Evolutionary conservation across 2,113 vertebrate genomes (phyloP).

Genomic region (Alethe diademata): DNA sequence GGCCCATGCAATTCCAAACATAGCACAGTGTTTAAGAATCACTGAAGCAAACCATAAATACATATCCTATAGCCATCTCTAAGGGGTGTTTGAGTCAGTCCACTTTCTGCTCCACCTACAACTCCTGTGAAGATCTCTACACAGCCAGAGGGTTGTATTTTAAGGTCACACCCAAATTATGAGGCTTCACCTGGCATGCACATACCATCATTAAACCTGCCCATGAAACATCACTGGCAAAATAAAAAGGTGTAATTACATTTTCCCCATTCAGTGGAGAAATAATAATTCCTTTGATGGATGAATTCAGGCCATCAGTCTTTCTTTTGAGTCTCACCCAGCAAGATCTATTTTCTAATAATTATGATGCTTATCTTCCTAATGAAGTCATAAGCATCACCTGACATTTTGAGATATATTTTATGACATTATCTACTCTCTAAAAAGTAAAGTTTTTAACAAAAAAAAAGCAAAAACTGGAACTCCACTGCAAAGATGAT

Average conservation of each 20-base stretch:
- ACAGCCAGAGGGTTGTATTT: constrained; percentile 66
- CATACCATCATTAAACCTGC: constrained; percentile 49
- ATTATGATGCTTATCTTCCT: constrained; percentile 21
- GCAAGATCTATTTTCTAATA: constrained; percentile 24
- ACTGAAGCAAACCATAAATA: constrained; percentile 34
- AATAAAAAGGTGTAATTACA: constrained; percentile 58
- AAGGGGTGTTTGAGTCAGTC: constrained; percentile 38
- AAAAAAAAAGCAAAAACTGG: not conserved
- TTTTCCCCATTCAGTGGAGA: constrained; percentile 49
- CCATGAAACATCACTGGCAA: constrained; percentile 47
- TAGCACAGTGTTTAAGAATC: not conserved
- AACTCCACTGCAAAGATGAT: not conserved
- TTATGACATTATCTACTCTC: not conserved
- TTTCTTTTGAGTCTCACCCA: constrained; percentile 36
- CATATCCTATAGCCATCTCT: constrained; percentile 60
- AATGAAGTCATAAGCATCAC: not conserved
- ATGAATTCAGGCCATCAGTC: not conserved
- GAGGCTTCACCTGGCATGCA: constrained; percentile 50
- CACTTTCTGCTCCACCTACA: constrained; percentile 52
- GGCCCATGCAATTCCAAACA: not conserved
- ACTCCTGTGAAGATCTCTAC: constrained; percentile 44
- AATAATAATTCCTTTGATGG: constrained; percentile 57
- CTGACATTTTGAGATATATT: not conserved
- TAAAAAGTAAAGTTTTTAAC: not conserved
- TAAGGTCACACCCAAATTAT: constrained; percentile 63